Conservation (phyloP, 2,797 vertebrate genomes). For the Leptodactylus fallax region DNA sequence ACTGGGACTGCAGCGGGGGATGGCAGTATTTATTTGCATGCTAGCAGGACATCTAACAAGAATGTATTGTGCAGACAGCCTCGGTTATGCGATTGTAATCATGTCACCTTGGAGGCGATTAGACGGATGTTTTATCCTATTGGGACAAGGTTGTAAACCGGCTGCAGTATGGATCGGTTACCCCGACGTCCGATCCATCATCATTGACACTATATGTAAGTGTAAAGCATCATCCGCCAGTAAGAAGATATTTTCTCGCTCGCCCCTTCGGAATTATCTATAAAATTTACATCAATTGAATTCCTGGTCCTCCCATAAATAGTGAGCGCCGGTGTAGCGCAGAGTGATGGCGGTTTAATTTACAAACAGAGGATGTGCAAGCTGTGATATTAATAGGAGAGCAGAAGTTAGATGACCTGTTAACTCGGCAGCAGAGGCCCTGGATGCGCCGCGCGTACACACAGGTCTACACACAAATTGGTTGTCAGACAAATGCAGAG, state of each 20-base stretch:
- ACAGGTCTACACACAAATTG: constrained; percentile 47
- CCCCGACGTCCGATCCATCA: constrained; percentile 29
- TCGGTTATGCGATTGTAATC: constrained; percentile 19
- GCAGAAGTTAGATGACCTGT: constrained; percentile 33
- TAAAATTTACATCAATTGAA: constrained; percentile 43
- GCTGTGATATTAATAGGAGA: constrained; percentile 28
- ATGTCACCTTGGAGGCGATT: constrained; percentile 48
- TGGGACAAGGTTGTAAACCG: constrained; percentile 26
- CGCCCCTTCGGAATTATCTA: constrained; percentile 1
- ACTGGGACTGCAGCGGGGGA: not conserved
- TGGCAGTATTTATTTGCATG: not conserved
- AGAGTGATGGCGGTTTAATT: constrained; percentile 36
- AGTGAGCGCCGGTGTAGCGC: not conserved
- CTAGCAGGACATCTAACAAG: constrained; percentile 9
- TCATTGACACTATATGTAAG: constrained; percentile 31
- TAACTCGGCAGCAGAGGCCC: constrained; percentile 33
- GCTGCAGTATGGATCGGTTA: constrained; percentile 15
- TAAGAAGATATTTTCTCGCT: not conserved
- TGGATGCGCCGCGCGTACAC: not conserved
- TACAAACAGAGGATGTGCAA: constrained; percentile 34
- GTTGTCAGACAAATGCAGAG: constrained; percentile 50
- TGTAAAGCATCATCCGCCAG: constrained; percentile 3
- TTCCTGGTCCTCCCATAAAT: constrained; percentile 26
- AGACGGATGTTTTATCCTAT: constrained; percentile 35
- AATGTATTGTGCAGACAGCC: constrained; percentile 17